Conservation (phyloP, 2,888 invertebrate species). For the Standfussiana lucernea region DNA sequence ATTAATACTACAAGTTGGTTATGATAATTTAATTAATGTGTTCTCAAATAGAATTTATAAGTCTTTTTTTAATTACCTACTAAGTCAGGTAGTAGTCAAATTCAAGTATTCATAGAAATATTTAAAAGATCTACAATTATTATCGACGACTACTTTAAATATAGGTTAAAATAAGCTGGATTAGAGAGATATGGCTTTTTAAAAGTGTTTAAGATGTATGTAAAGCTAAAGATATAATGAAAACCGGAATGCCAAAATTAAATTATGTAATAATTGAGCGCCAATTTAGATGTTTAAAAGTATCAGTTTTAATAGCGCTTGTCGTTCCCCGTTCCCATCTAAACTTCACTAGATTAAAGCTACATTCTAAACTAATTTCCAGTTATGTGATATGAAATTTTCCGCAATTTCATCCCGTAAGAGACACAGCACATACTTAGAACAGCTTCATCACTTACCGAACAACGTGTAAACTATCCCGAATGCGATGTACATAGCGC, state of each 20-base stretch:
- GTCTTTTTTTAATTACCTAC: not conserved
- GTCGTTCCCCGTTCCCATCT: not conserved
- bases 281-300: not conserved
- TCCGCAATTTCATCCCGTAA: constrained; percentile 11
- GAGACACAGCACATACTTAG: not conserved
- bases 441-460: constrained; percentile 90
- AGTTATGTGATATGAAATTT: not conserved
- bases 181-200: not conserved
- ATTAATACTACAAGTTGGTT: constrained; percentile 3
- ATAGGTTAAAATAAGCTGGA: not conserved
- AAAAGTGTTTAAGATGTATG: too few relatives aligned
- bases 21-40: not conserved
- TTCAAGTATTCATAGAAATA: not conserved
- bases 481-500: constrained; percentile 94
- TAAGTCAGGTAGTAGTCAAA: not conserved
- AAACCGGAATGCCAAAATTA: not conserved
- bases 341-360: not conserved
- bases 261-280: not conserved
- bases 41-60: not conserved
- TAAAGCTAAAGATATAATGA: not conserved
- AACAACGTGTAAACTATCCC: constrained; percentile 96
- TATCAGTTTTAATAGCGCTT: not conserved
- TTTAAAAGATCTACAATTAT: not conserved
- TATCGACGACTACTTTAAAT: not conserved
- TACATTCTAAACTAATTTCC: not conserved